phyloP scores from a whole-genome alignment of 2,797 vertebrate species.

The Fundulus diaphanus region DNA sequence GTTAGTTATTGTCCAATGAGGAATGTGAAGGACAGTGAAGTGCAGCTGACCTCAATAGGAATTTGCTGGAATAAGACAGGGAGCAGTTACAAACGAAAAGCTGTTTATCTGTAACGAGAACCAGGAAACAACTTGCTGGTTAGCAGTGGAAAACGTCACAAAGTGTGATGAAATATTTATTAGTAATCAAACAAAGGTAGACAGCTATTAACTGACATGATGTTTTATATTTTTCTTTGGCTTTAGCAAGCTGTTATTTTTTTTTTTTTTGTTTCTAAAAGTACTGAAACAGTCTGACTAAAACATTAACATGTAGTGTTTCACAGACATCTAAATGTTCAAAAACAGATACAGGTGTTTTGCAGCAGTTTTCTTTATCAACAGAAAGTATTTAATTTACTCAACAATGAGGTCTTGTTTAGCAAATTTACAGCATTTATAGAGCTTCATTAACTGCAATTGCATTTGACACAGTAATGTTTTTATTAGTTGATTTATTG shows the following conservation, averaged over 20 bases:
- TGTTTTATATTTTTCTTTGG: not conserved
- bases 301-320: not conserved
- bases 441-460: too few relatives aligned
- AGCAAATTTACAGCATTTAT: not conserved
- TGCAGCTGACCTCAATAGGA: not conserved
- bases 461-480: too few relatives aligned
- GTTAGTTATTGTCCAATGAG: not conserved
- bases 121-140: too few relatives aligned
- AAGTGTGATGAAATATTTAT: not conserved
- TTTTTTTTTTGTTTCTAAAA: not conserved
- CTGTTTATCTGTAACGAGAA: not conserved
- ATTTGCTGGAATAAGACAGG: not conserved
- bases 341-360: too few relatives aligned
- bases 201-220: not conserved
- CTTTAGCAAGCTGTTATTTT: not conserved
- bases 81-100: not conserved
- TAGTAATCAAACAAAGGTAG: not conserved
- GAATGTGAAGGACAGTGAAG: constrained; percentile 4
- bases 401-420: not conserved
- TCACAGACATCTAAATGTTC: not conserved
- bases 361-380: not conserved
- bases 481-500: too few relatives aligned
- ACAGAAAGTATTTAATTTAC: too few relatives aligned
- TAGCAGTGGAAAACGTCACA: not conserved
- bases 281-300: not conserved